These are phyloP conservation scores for Melolontha melolontha DNA, from an alignment of 2,888 invertebrate species.

Conservation along the genomic window DNA sequence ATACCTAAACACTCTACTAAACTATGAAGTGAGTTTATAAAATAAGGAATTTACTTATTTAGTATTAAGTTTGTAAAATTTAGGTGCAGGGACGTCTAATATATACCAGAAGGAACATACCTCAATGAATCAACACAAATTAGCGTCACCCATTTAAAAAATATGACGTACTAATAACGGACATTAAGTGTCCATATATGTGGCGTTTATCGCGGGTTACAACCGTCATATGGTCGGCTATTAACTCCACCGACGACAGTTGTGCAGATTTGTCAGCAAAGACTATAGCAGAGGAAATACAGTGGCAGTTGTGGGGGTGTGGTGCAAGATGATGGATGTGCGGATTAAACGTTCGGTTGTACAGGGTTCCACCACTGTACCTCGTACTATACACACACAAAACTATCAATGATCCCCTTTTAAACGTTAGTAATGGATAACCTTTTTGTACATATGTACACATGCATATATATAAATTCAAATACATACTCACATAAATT, in stretches of 20 bases:
- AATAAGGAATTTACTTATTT: too few relatives aligned
- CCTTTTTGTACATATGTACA: not conserved
- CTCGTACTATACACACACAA: constrained; percentile 5
- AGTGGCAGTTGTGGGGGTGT: constrained; percentile 55
- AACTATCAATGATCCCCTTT: constrained; percentile 29
- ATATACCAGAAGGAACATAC: not conserved
- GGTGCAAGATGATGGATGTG: constrained; percentile 53
- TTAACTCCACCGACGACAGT: constrained; percentile 50
- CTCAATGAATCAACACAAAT: constrained; percentile 41
- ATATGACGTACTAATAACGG: constrained; percentile 47
- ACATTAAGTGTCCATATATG: constrained; percentile 47
- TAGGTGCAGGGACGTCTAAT: too few relatives aligned
- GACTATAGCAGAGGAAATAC: constrained; percentile 41
- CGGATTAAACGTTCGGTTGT: constrained; percentile 34
- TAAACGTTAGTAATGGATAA: constrained; percentile 23
- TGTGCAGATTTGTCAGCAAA: constrained; percentile 53
- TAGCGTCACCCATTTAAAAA: constrained; percentile 41
- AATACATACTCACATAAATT: too few relatives aligned
- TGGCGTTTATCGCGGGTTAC: constrained; percentile 43
- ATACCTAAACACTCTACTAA: too few relatives aligned
- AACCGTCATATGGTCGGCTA: constrained; percentile 51
- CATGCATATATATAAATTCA: not conserved
- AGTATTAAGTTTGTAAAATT: too few relatives aligned
- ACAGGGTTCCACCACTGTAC: not conserved
- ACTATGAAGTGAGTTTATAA: too few relatives aligned